Evolutionary conservation across 1,140 invertebrate genomes (phyloP).

Genomic region (Drosophila auraria): DNA sequence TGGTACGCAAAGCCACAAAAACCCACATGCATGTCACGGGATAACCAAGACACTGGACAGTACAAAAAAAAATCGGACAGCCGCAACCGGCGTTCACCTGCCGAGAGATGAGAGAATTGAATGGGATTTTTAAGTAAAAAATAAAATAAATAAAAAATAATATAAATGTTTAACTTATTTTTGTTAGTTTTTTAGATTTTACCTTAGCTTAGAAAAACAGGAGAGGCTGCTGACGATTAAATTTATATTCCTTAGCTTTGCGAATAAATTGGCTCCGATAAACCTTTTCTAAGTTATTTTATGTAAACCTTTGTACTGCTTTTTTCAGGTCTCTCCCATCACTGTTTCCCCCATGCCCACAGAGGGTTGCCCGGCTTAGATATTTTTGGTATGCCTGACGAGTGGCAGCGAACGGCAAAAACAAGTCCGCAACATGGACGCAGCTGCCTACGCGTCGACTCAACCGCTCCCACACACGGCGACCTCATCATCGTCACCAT

Average conservation of each 20-base stretch:
- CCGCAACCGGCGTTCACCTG: constrained; percentile 1
- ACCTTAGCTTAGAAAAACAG: no score
- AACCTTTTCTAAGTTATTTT: background rate
- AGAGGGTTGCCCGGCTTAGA: constrained; percentile 55
- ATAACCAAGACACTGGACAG: constrained; percentile 66
- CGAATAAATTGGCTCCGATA: background rate
- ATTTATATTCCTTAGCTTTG: background rate
- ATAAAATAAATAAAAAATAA: no score
- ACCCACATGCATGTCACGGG: constrained; percentile 64
- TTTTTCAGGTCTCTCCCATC: background rate
- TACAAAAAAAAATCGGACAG: constrained; percentile 25
- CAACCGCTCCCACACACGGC: constrained; percentile 22
- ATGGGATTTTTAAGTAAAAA: no score
- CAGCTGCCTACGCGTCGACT: constrained; percentile 55
- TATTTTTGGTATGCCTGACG: constrained; percentile 69
- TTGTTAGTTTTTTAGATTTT: no score
- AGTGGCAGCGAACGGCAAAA: constrained; percentile 35
- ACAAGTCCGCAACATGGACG: constrained; percentile 42
- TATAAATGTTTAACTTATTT: no score
- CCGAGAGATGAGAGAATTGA: background rate
- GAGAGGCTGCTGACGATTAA: no score
- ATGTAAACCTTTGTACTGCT: no score
- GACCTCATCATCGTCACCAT: constrained; percentile 25
- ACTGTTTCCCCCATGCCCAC: constrained; percentile 5
- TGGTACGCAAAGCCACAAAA: constrained; percentile 59